Conservation (phyloP, 2,113 vertebrate species). For the Vireo altiloquus region DNA sequence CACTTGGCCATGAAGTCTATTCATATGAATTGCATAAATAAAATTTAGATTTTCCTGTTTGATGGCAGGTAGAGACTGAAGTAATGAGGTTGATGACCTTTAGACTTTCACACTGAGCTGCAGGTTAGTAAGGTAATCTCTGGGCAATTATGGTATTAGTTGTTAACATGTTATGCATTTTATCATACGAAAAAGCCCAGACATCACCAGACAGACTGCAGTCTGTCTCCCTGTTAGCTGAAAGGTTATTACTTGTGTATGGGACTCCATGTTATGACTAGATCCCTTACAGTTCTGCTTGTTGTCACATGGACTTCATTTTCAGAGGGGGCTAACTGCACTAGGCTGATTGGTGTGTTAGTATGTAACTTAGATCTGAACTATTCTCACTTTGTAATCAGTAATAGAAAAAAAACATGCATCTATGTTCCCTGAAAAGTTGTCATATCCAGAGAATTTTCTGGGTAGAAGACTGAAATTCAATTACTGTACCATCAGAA, state of each 20-base stretch:
- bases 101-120: background rate
- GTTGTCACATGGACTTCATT: accelerated
- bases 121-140: background rate
- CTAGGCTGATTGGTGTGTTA: background rate
- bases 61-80: background rate
- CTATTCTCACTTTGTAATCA: background rate
- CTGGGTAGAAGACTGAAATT: background rate
- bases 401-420: background rate
- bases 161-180: background rate
- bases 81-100: background rate
- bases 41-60: background rate
- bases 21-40: background rate
- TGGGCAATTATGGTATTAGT: background rate
- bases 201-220: background rate
- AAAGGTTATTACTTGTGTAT: background rate
- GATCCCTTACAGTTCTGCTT: background rate
- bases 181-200: background rate
- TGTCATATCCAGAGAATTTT: background rate
- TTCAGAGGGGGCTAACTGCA: accelerated
- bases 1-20: background rate
- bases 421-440: background rate
- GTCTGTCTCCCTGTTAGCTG: accelerated
- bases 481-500: background rate
- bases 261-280: background rate
- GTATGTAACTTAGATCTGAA: background rate